Evolutionary conservation across 2,113 vertebrate genomes (phyloP).

Genomic region (Dicrurus megarhynchus): DNA sequence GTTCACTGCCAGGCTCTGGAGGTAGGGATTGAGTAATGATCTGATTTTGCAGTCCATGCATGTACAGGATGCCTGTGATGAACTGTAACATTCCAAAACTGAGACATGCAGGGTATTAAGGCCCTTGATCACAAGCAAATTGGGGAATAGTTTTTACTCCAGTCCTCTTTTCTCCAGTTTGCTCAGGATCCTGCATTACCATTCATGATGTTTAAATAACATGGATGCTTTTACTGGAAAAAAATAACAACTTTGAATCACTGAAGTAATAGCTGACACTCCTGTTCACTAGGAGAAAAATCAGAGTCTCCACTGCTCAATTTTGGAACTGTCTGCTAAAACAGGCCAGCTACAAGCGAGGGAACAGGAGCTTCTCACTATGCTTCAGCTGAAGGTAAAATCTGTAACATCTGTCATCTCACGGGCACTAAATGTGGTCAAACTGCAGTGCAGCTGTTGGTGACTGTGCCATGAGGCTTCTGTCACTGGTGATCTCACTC

Average conservation of each 20-base stretch:
- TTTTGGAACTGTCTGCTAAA: constrained; percentile 81
- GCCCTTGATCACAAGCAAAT: background rate
- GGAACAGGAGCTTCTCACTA: constrained; percentile 85
- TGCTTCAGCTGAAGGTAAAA: constrained; percentile 86
- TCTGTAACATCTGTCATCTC: background rate
- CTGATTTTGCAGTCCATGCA: background rate
- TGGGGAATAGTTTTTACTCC: background rate
- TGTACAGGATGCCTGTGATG: background rate
- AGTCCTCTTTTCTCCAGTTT: background rate
- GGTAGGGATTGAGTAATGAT: constrained; percentile 40
- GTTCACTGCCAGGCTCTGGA: constrained; percentile 70
- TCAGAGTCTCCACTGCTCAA: constrained; percentile 76
- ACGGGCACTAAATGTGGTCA: background rate
- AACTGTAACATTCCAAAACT: background rate
- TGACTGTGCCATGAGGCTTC: background rate
- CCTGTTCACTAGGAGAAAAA: constrained; percentile 79
- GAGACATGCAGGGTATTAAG: background rate
- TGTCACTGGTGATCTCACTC: background rate
- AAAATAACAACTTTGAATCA: background rate
- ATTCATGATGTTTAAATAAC: background rate
- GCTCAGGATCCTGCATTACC: background rate
- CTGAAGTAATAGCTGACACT: background rate
- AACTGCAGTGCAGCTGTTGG: background rate
- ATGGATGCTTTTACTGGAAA: background rate
- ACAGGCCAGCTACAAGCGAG: constrained; percentile 83